Evolutionary conservation across 2,797 vertebrate genomes (phyloP), one percentile per base, ranked within the genome.

Genomic region (Lerista edwardsae): DNA sequence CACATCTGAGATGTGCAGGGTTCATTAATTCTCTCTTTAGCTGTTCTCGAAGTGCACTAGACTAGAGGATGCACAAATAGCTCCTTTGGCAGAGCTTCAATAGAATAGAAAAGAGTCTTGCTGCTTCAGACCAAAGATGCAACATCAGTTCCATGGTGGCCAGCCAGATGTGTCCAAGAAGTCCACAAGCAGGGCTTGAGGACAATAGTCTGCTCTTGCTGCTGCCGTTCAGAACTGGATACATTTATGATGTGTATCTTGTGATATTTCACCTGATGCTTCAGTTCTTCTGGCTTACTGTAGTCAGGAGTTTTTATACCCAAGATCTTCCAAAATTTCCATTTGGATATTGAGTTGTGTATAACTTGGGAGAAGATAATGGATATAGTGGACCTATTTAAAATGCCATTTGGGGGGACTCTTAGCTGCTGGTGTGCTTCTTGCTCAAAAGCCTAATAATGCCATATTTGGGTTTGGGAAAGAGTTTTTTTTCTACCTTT

Each of bases 401-500:
- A 78, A 34, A 47, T 61, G 10, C 34, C 59, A 5, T 69, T 62
- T 21, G 71, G 25, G n/a, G 34, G 4, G 23, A 84, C 36, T 36
- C n/a, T 47, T 41, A 72, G n/a, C 62, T 57, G 39, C 31, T 64
- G 65, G 15, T 51, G 72, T 72, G 31, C 10, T 72, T 62, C 57
- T 84, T 62, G n/a, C 23, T 62, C 9, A 10, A 23, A 36, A 19
- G 23, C 23, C 41, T 79, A 78, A 72, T 36, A 55, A 62, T 84
- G 17, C 57, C 59, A 64, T 79, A 84, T 79, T 57, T 83, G 82
- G 34, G 31, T n/a, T 76, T 83, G 12, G 34, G 74, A 76, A 83
- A 51, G n/a, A 29, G 19, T 25, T 57, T 67, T 57, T n/a, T 44
- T 75, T 44, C 29, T 76, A 51, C 11, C 55, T 41, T 47, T 21